Conservation (phyloP, 1,140 invertebrate species). For the Frieseomelitta varia region DNA sequence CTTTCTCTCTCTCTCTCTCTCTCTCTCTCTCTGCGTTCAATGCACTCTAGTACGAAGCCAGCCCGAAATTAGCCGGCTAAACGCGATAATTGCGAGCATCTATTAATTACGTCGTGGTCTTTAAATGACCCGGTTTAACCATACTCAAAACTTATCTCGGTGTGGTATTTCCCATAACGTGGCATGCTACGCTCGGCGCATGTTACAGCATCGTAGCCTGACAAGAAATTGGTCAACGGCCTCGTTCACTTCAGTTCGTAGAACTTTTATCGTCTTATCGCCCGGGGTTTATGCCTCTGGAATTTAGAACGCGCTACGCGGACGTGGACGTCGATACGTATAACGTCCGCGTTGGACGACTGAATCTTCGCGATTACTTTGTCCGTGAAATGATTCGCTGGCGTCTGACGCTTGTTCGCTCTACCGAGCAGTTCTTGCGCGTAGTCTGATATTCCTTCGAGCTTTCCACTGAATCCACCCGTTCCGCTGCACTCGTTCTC, state of each 20-base stretch:
- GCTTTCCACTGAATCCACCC: background rate
- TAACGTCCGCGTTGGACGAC: background rate
- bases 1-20: no score
- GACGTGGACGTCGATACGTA: background rate
- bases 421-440: background rate
- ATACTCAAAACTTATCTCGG: slow-evolving; percentile 12
- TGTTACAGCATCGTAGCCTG: no score
- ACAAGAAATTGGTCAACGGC: background rate
- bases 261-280: background rate
- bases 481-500: background rate
- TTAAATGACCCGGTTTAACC: slow-evolving; percentile 13
- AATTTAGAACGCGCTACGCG: background rate
- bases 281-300: background rate
- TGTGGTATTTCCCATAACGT: background rate
- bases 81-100: slow-evolving; percentile 64
- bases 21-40: background rate
- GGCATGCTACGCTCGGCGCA: no score
- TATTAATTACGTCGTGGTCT: slow-evolving; percentile 61
- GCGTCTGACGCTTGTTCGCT: background rate
- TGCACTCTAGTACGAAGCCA: slow-evolving; percentile 21
- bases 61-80: slow-evolving; percentile 60
- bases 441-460: background rate
- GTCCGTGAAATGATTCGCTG: background rate
- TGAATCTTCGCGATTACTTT: background rate
- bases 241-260: background rate